phyloP scores from a whole-genome alignment of 2,113 vertebrate genomes.

The Morone chrysops region DNA sequence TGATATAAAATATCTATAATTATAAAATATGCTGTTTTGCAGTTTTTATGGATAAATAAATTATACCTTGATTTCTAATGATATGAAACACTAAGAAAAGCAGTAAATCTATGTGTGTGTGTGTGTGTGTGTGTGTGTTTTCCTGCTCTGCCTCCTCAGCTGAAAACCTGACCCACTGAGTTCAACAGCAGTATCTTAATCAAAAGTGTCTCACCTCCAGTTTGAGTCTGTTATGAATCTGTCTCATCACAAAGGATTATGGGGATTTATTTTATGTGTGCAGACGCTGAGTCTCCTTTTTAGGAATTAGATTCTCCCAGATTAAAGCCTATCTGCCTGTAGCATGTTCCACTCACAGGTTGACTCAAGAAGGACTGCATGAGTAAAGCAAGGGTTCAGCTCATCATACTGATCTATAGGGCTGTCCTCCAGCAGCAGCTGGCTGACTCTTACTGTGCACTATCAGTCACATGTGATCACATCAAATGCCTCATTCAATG shows the following conservation, averaged over 20 bases:
- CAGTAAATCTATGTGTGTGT: background rate
- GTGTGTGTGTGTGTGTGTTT: background rate
- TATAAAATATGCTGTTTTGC: background rate
- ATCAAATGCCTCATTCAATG: no score
- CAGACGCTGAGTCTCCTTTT: background rate
- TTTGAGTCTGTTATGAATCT: background rate
- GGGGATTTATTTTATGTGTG: background rate
- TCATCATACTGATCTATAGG: no score
- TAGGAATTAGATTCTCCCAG: background rate
- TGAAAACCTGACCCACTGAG: no score
- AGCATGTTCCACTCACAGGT: background rate
- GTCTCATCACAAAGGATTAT: constrained; percentile 5
- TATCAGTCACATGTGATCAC: no score
- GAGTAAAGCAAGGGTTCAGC: no score
- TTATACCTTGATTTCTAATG: background rate
- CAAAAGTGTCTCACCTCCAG: background rate
- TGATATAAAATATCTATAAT: no score
- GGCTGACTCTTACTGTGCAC: no score
- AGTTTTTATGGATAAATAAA: background rate
- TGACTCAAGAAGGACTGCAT: background rate
- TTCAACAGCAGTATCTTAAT: no score
- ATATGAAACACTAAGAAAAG: background rate
- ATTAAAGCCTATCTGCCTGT: background rate
- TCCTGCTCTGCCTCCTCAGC: no score
- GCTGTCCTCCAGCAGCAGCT: no score